Base-by-base conservation (phyloP, 2,113 vertebrate species). In the Lophochroa leadbeateri region DNA sequence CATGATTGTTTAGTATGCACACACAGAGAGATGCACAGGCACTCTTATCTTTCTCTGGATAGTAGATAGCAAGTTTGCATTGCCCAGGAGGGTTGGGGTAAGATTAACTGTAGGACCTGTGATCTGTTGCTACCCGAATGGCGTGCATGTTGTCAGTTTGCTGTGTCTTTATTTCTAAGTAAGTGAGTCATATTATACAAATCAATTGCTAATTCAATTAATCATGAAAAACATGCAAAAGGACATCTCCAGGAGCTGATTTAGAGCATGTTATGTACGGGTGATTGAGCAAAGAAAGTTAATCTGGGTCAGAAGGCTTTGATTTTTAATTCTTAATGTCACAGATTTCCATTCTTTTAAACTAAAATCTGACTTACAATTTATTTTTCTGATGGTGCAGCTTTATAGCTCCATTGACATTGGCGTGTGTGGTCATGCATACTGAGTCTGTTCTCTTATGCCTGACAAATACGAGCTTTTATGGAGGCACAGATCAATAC, bases 151-250 rank as follows among this genome's bases (percentile, higher is more conserved):
- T 95, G 79, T 86, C 78, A 88, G 78, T 85, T 91, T 35, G 79
- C 88, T 94, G 83, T 92, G 84, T 92, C 92, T 97, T 92, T 89
- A 85, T 96, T 96, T 94, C 82, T 95, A 90, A 97, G 92, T 95
- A 90, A 97, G 92, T 93, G 88, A 96, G 60, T 96, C 95, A 94
- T 95, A 87, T 94, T 97, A 80, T 50, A 92, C 90, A 96, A 96
- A 96, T 97, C 93, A 96, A 94, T 95, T 88, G 81, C 79, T 97
- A 97, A 97, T 97, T 97, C 95, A 97, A 96, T 96, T 96, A 97
- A 94, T 96, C 93, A 88, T 90, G 92, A 94, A 94, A 95, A 96
- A 94, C 87, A 94, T 86, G 88, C 77, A 91, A 92, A 90, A 91
- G 70, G 86, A 96, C 91, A 95, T 90, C 84, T 88, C 85, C 82